Base-by-base conservation (phyloP, 1,140 invertebrate genomes). In the Panagrolaimus sp. region DNA sequence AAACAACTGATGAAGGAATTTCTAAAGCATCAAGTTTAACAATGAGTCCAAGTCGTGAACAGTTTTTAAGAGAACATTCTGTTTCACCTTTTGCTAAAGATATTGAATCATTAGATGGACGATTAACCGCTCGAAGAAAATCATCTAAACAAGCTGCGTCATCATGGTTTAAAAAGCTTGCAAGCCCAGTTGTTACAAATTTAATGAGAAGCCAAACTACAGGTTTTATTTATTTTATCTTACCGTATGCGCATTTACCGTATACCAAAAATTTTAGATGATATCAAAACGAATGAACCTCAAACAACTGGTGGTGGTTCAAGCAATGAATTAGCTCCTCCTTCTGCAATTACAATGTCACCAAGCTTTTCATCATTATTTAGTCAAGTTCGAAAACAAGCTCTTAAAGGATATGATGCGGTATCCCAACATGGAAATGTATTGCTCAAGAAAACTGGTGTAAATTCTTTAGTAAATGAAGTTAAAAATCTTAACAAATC, bases 401-500 rank as follows among this genome's bases (percentile, higher is more conserved):
- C 75, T 20, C 14, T 77, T 44, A 80, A 70, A 76, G 74, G 68
- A 7, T 80, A 80, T 61, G 77, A 81, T 62, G 64, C 69, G 48
- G 67, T 76, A 23, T n/a, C 77, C 8, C 51, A 69, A 5, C 75
- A 77, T 62, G 63, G 74, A 25, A 75, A 67, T 45, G 64, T 62
- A 9, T 20, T 76, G 14, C 48, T 75, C n/a, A 76, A 78, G 48
- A 65, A 67, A 38, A 78, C 76, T 13, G 76, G 75, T 13, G 42
- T 76, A n/a, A 76, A 76, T 38, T 62, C 27, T 7, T 63, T 81
- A 14, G 69, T 79, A 8, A 68, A 65, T 51, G 77, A 78, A 70
- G 78, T 78, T 5, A 78, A 78, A 53, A 81, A 73, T 57, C 69
- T 79, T 1, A 81, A 77, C 62, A 78, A 75, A 61, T 71, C 71